Percentiles rank a stretch among this genome's conserved stretches.
Conservation (phyloP, 2,113 vertebrate genomes). For the Python bivittatus region DNA sequence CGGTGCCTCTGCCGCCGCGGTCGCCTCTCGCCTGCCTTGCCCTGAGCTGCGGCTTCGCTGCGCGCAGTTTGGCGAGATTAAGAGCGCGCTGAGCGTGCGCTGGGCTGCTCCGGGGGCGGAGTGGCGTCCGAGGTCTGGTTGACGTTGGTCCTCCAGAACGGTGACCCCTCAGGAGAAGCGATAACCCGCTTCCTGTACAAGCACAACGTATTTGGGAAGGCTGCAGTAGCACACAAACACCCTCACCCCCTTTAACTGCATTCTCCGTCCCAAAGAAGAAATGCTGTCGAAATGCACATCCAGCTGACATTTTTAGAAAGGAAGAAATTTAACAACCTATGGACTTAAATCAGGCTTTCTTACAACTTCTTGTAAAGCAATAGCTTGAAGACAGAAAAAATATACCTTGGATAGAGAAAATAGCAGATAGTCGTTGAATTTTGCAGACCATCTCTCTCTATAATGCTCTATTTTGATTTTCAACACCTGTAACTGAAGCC, state of each 20-base stretch:
- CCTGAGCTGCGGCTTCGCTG: not conserved
- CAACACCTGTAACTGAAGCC: not conserved
- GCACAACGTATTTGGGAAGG: not conserved
- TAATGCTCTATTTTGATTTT: not conserved
- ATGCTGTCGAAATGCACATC: not conserved
- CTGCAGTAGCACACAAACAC: not conserved
- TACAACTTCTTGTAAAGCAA: not conserved
- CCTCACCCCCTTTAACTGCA: not conserved
- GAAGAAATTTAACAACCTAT: not conserved
- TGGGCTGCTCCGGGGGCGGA: fast-evolving
- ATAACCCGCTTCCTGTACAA: not conserved
- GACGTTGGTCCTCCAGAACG: not conserved
- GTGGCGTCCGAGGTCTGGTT: not conserved
- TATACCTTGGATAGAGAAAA: not conserved
- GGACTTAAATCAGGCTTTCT: not conserved
- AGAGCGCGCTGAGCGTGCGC: not conserved
- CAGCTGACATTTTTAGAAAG: not conserved
- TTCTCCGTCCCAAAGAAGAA: not conserved
- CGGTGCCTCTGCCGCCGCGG: not conserved
- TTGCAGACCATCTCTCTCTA: no score
- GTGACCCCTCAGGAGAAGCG: not conserved
- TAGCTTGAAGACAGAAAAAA: not conserved
- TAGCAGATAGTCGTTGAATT: not conserved
- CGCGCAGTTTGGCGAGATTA: not conserved
- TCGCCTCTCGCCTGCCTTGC: not conserved